Evolutionary conservation across 2,888 invertebrate species (phyloP).

Genomic region (Chrysotoxum bicinctum): DNA sequence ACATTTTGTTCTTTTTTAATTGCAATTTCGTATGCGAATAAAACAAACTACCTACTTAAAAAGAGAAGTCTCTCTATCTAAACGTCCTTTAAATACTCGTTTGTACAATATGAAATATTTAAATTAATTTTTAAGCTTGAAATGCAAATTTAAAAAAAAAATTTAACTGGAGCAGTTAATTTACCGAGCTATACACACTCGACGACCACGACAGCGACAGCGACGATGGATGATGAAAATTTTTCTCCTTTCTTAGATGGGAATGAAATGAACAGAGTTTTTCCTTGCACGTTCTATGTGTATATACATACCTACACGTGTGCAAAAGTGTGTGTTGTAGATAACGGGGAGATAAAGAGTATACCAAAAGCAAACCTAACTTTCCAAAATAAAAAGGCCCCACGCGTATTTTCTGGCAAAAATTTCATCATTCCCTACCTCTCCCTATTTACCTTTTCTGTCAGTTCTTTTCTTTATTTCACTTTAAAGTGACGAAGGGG

Average conservation of each 20-base stretch:
- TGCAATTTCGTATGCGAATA: background rate
- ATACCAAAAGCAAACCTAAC: conserved; percentile 42
- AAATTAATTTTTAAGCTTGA: conserved; percentile 1
- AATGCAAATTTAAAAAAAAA: conserved; percentile 51
- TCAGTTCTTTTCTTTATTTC: background rate
- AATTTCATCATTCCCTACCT: background rate
- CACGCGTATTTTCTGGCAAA: conserved; percentile 29
- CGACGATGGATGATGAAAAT: conserved; percentile 61
- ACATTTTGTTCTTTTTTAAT: background rate
- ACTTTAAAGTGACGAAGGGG: background rate
- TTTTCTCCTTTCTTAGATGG: conserved; percentile 36
- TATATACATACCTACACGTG: conserved; percentile 32
- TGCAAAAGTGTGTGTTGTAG: conserved; percentile 52
- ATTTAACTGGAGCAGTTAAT: conserved; percentile 58
- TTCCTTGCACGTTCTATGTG: conserved; percentile 44
- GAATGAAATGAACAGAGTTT: conserved; percentile 23
- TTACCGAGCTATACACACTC: conserved; percentile 68
- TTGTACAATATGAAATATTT: background rate
- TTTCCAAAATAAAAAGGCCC: conserved; percentile 5
- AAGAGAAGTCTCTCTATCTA: background rate
- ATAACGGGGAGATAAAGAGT: conserved; percentile 44
- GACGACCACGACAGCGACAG: conserved; percentile 65
- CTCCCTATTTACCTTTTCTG: background rate
- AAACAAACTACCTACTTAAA: background rate
- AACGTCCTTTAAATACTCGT: background rate